Conservation (phyloP, 1,140 invertebrate species). For the Gyrodactylus salaris region DNA sequence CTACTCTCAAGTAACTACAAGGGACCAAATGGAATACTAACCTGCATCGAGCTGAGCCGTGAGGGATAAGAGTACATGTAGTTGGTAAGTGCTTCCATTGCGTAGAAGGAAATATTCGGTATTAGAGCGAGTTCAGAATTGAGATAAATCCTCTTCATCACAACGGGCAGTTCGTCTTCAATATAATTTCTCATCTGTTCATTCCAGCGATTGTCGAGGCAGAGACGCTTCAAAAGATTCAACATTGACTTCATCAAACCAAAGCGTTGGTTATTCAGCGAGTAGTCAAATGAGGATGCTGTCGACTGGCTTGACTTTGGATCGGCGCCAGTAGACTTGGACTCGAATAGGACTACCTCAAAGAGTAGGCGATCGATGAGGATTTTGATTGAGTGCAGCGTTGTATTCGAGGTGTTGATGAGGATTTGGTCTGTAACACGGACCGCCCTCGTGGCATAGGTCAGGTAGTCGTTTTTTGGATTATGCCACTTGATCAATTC, state of each 20-base stretch:
- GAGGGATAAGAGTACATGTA: conserved; percentile 2
- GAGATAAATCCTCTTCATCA: not conserved
- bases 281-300: not conserved
- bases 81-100: conserved; percentile 1
- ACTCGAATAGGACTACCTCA: not conserved
- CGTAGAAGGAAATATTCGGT: not conserved
- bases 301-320: no score
- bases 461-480: not conserved
- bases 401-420: not conserved
- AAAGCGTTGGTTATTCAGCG: not conserved
- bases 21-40: no score
- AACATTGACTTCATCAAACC: conserved; percentile 5
- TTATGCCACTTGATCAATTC: not conserved
- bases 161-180: not conserved
- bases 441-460: not conserved
- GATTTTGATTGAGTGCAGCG: not conserved
- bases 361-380: not conserved
- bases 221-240: not conserved
- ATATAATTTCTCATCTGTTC: not conserved
- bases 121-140: not conserved
- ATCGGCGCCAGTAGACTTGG: not conserved
- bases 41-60: not conserved
- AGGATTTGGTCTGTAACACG: conserved; percentile 2
- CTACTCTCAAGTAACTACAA: no score
- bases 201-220: not conserved